Conservation (phyloP, 2,113 vertebrate genomes). For the Agapornis roseicollis region DNA sequence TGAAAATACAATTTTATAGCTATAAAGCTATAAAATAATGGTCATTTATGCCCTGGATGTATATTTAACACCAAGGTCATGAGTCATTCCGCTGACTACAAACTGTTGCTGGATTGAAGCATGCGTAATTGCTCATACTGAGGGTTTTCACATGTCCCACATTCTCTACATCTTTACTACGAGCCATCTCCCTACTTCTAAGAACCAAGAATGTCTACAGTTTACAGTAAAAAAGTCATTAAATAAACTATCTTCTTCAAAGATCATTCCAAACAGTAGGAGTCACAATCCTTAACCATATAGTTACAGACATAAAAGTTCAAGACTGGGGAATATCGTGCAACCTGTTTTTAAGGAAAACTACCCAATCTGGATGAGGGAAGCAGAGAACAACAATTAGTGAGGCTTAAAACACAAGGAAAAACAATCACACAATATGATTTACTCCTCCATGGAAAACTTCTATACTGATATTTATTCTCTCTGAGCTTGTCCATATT, state of each 20-base stretch:
- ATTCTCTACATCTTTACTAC: neutral
- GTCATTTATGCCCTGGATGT: neutral
- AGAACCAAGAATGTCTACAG: neutral
- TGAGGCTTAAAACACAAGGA: constrained; percentile 7
- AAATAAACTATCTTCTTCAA: constrained; percentile 20
- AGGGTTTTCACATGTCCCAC: neutral
- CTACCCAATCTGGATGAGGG: neutral
- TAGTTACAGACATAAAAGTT: neutral
- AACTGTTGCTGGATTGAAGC: neutral
- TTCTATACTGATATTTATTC: neutral
- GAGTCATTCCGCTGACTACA: neutral
- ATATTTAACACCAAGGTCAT: neutral
- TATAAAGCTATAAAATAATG: neutral
- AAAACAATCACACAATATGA: neutral
- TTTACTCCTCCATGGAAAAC: constrained; percentile 4
- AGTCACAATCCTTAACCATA: constrained; percentile 21
- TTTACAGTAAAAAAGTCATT: constrained; percentile 14
- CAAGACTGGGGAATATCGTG: neutral
- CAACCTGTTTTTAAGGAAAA: constrained; percentile 44
- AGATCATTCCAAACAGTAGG: constrained; percentile 19
- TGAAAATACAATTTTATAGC: neutral
- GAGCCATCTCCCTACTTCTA: neutral
- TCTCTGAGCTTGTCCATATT: neutral
- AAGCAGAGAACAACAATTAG: neutral
- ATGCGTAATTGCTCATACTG: accelerated